Conservation (phyloP, 2,113 vertebrate species). For the Anhinga rufa region DNA sequence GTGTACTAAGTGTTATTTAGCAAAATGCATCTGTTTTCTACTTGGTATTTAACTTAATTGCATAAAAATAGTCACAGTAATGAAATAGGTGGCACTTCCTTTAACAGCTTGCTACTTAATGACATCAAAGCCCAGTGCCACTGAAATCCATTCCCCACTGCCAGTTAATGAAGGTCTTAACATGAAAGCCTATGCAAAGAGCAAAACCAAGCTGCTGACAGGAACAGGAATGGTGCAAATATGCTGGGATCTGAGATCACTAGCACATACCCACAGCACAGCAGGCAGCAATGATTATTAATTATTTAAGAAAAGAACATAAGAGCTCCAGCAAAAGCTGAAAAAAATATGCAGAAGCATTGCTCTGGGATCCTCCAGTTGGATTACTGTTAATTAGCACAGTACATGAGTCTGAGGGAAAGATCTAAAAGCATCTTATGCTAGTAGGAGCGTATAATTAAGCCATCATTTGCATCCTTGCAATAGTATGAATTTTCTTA, state of each 20-base stretch:
- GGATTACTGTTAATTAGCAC: constrained; percentile 70
- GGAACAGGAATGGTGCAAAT: constrained; percentile 48
- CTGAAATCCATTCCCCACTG: constrained; percentile 31
- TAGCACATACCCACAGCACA: constrained; percentile 34
- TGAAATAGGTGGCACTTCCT: constrained; percentile 36
- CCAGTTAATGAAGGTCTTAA: constrained; percentile 65
- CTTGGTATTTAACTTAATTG: neutral
- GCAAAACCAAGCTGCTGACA: constrained; percentile 57
- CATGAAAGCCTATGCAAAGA: constrained; percentile 64
- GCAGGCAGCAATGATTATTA: constrained; percentile 68
- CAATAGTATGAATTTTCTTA: neutral
- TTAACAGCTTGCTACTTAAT: constrained; percentile 42
- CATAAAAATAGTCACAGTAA: constrained; percentile 7
- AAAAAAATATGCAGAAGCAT: constrained; percentile 32
- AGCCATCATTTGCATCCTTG: constrained; percentile 43
- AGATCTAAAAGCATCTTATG: constrained; percentile 46
- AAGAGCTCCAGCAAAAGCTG: constrained; percentile 39
- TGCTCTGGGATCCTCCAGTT: constrained; percentile 58
- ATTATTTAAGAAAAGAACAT: constrained; percentile 75
- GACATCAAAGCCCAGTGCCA: constrained; percentile 51
- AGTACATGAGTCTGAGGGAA: constrained; percentile 41
- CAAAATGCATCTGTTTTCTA: neutral
- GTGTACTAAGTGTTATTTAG: neutral
- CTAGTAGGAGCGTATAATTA: constrained; percentile 34
- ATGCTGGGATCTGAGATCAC: constrained; percentile 57